Evolutionary conservation across 2,113 vertebrate genomes (phyloP).

Genomic region (Zosterops lateralis): DNA sequence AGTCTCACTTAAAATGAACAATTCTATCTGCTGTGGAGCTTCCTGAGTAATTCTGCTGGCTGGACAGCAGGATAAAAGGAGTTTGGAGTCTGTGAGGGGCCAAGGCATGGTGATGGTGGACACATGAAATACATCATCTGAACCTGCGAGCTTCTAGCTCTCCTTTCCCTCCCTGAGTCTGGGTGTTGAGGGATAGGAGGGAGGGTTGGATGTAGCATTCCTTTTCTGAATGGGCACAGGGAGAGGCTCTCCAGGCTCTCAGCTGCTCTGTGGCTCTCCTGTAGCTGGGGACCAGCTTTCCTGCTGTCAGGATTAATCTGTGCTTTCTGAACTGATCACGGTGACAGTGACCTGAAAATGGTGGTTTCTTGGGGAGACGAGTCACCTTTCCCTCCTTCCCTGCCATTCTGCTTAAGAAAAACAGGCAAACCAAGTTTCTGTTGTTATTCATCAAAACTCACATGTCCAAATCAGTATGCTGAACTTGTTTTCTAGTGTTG

Average conservation of each 20-base stretch:
- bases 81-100: neutral
- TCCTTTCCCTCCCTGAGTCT: neutral
- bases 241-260: neutral
- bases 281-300: neutral
- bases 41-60: neutral
- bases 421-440: neutral
- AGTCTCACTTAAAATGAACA: neutral
- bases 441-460: neutral
- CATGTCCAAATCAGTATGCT: neutral
- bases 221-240: neutral
- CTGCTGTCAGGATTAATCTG: neutral
- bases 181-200: neutral
- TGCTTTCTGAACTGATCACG: neutral
- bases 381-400: neutral
- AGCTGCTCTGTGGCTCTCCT: neutral
- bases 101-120: neutral
- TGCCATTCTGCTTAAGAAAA: neutral
- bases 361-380: neutral
- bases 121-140: neutral
- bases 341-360: neutral
- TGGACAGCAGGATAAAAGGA: neutral
- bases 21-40: neutral
- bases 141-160: neutral
- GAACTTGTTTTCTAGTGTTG: neutral
- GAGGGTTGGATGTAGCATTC: accelerated